Evolutionary conservation across 2,113 vertebrate genomes (phyloP).

Genomic region (Neopipo cinnamomea): DNA sequence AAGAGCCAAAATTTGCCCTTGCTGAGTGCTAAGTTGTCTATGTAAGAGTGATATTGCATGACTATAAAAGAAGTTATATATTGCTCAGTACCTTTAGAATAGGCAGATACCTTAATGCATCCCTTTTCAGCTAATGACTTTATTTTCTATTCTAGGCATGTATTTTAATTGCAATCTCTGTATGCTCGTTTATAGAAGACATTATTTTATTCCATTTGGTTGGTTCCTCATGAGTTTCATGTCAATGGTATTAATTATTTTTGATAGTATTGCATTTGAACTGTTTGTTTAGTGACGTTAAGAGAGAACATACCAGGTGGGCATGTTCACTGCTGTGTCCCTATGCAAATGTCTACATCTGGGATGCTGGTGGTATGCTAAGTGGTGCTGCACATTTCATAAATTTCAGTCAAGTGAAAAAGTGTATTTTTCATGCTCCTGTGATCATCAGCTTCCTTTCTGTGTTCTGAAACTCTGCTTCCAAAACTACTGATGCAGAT

Average conservation of each 20-base stretch:
- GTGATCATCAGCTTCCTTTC: not conserved
- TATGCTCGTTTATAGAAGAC: not conserved
- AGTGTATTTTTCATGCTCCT: slow-evolving; percentile 15
- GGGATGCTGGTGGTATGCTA: not conserved
- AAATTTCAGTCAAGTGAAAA: slow-evolving; percentile 23
- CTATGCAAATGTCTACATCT: not conserved
- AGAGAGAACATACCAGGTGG: not conserved
- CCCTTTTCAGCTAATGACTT: not conserved
- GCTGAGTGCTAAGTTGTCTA: not conserved
- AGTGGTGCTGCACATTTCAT: not conserved
- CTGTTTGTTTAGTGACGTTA: not conserved
- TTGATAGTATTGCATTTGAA: not conserved
- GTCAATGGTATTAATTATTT: not conserved
- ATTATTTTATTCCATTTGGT: not conserved
- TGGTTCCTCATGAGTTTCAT: not conserved
- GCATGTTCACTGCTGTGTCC: not conserved
- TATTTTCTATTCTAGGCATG: not conserved
- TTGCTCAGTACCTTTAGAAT: not conserved
- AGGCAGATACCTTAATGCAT: not conserved
- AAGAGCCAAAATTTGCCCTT: not conserved
- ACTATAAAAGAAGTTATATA: not conserved
- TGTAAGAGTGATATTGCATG: not conserved
- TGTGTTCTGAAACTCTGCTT: not conserved
- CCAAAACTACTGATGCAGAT: not conserved
- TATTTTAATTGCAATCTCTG: not conserved